Conservation (phyloP, 2,113 vertebrate genomes). For the Lampris incognitus region DNA sequence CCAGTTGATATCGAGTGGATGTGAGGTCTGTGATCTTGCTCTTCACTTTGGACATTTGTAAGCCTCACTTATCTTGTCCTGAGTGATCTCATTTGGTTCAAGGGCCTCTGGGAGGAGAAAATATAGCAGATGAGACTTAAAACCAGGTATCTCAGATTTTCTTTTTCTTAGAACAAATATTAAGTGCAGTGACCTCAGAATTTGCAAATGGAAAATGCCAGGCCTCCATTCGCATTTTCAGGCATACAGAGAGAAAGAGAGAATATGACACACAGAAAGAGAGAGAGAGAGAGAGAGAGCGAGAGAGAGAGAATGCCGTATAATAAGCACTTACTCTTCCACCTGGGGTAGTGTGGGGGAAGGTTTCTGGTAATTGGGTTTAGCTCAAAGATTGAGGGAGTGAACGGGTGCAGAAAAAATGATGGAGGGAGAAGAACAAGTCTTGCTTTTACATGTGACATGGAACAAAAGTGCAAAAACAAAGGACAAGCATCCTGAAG, state of each 20-base stretch:
- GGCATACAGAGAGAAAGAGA: slow-evolving; percentile 14
- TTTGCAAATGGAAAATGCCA: slow-evolving; percentile 47
- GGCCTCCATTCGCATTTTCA: slow-evolving; percentile 42
- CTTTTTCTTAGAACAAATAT: slow-evolving; percentile 55
- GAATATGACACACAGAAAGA: slow-evolving; percentile 8
- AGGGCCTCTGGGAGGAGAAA: slow-evolving; percentile 61
- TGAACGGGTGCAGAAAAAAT: slow-evolving; percentile 57
- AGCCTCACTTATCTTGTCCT: slow-evolving; percentile 62
- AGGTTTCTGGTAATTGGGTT: slow-evolving; percentile 62
- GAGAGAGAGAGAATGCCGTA: slow-evolving; percentile 46
- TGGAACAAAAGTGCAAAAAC: slow-evolving; percentile 41
- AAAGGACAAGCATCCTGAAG: slow-evolving; percentile 55
- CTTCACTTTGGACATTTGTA: slow-evolving; percentile 62
- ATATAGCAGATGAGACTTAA: slow-evolving; percentile 70
- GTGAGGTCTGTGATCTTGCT: slow-evolving; percentile 57
- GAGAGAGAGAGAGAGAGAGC: neutral
- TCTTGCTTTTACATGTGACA: slow-evolving; percentile 45
- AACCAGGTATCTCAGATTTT: slow-evolving; percentile 52
- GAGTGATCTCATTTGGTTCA: slow-evolving; percentile 68
- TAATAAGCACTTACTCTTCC: slow-evolving; percentile 65
- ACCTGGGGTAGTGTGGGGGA: slow-evolving; percentile 31
- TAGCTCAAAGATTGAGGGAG: slow-evolving; percentile 63
- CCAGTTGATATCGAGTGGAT: slow-evolving; percentile 47
- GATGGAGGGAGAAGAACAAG: slow-evolving; percentile 50
- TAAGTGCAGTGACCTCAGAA: slow-evolving; percentile 41